phyloP scores from a whole-genome alignment of 2,113 vertebrate genomes.

The Centropus unirufus region DNA sequence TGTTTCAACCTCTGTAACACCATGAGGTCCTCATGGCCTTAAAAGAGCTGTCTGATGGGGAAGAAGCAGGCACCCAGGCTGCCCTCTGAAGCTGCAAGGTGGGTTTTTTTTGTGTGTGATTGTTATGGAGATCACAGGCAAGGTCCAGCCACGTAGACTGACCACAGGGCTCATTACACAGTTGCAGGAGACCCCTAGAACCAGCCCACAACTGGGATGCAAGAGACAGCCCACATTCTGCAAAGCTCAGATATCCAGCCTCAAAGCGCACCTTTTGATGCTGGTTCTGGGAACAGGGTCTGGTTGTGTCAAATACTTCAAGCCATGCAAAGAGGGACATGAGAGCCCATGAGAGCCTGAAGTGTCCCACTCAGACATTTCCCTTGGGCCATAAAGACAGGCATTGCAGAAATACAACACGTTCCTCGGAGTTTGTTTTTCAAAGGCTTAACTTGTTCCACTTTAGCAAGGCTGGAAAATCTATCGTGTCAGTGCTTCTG shows the following conservation, averaged over 20 bases:
- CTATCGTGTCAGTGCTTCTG: not conserved
- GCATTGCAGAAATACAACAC: not conserved
- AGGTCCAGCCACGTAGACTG: not conserved
- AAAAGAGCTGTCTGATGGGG: not conserved
- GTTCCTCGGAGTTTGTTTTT: not conserved
- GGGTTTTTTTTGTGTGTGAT: rapidly evolving
- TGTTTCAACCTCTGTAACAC: not conserved
- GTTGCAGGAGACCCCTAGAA: not conserved
- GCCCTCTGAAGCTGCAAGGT: not conserved
- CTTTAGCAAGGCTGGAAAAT: constrained; percentile 9
- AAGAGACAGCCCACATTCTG: not conserved
- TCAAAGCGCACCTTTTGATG: too few species aligned
- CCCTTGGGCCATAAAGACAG: not conserved
- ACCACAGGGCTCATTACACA: rapidly evolving
- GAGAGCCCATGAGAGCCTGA: not conserved
- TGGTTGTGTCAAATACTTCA: too few species aligned
- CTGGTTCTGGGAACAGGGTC: too few species aligned
- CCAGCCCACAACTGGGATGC: not conserved
- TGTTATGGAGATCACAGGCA: not conserved
- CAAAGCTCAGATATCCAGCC: not conserved
- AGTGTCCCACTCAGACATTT: rapidly evolving
- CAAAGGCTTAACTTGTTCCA: not conserved
- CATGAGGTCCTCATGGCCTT: not conserved
- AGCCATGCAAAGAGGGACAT: too few species aligned
- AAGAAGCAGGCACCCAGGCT: not conserved